Conservation (phyloP, 2,113 vertebrate species). For the Tenrec ecaudatus region DNA sequence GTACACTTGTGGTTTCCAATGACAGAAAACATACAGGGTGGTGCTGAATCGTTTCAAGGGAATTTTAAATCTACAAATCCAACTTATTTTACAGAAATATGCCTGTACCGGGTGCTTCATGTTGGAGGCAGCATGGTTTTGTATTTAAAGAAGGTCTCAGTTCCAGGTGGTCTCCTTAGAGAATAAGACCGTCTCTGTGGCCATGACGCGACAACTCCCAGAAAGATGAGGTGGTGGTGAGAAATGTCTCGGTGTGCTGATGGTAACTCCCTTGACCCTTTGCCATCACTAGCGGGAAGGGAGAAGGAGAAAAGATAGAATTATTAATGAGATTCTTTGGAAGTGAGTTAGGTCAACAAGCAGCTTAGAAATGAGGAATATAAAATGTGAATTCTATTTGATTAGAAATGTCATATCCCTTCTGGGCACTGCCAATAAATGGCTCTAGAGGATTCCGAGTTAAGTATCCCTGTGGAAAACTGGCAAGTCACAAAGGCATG, state of each 20-base stretch:
- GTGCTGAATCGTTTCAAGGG: constrained; percentile 91
- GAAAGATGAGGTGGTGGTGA: constrained; percentile 90
- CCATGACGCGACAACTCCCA: constrained; percentile 89
- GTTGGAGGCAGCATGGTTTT: constrained; percentile 89
- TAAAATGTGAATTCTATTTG: not conserved
- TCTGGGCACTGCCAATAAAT: not conserved
- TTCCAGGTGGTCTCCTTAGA: constrained; percentile 91
- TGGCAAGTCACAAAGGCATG: not conserved
- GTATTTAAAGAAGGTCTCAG: constrained; percentile 92
- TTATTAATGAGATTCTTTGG: not conserved
- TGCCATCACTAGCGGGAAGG: constrained; percentile 78
- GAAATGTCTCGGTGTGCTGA: constrained; percentile 88
- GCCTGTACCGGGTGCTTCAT: constrained; percentile 90
- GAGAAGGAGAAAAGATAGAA: constrained; percentile 5
- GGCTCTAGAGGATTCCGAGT: not conserved
- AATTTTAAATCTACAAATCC: constrained; percentile 90
- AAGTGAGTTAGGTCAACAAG: constrained; percentile 29
- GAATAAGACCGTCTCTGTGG: constrained; percentile 89
- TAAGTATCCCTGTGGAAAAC: not conserved
- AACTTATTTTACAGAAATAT: constrained; percentile 87
- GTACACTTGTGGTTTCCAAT: constrained; percentile 82
- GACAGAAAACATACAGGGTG: constrained; percentile 57
- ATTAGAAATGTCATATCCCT: constrained; percentile 36
- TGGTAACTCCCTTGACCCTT: constrained; percentile 86
- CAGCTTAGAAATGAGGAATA: not conserved